These are phyloP conservation scores for Oxyura jamaicensis DNA, from an alignment of 2,113 vertebrate genomes.

Conservation along the genomic window DNA sequence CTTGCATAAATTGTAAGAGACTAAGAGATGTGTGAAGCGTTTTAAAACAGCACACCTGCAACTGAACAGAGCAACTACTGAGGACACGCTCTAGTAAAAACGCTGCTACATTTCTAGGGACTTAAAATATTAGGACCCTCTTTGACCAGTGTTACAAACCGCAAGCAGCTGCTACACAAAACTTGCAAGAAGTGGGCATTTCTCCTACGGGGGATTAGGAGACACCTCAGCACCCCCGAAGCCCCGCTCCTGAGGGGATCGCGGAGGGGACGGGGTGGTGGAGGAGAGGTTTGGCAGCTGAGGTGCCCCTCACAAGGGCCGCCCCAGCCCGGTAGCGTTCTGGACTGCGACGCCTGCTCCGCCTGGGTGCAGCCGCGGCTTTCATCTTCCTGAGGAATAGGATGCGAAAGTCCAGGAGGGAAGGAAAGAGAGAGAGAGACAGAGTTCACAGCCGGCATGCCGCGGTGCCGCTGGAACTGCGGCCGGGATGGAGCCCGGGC, in stretches of 20 bases:
- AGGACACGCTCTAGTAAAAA: not conserved
- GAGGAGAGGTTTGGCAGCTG: not conserved
- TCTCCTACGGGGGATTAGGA: conserved; percentile 7
- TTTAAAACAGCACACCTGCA: not conserved
- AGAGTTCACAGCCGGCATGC: not conserved
- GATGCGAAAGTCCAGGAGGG: not conserved
- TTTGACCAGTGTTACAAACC: not conserved
- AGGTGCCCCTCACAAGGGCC: not conserved
- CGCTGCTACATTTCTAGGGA: not conserved
- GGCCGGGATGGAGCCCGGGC: not conserved
- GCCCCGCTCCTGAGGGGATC: not conserved
- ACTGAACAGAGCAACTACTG: not conserved
- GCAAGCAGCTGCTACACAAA: not conserved
- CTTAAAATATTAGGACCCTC: not conserved
- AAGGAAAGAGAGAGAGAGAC: not conserved
- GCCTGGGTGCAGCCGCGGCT: accelerated
- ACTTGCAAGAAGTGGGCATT: conserved; percentile 36
- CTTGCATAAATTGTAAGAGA: not conserved
- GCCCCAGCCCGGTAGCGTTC: not conserved
- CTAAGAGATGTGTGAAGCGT: not conserved
- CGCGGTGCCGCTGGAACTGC: not conserved
- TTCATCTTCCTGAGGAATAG: accelerated
- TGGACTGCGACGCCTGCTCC: not conserved
- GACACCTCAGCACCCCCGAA: conserved; percentile 17
- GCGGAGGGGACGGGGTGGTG: not conserved